These are phyloP conservation scores for Netelia virgata DNA, from an alignment of 2,888 invertebrate species.

Conservation along the genomic window DNA sequence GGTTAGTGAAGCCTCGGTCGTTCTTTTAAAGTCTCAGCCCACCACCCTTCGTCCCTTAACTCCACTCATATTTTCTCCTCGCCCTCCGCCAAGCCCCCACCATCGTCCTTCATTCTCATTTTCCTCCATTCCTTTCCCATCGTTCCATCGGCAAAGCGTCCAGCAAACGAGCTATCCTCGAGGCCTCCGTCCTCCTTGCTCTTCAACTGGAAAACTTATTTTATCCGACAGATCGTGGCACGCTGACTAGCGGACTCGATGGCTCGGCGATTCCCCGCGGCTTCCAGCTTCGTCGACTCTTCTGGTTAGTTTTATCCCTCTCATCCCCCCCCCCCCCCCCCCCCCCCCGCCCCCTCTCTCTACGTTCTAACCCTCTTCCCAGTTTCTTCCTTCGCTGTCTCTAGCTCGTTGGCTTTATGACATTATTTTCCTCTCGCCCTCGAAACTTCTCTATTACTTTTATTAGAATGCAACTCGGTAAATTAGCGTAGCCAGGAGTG, in stretches of 20 bases:
- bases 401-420: slow-evolving; percentile 74
- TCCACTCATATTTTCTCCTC: slow-evolving; percentile 61
- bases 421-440: slow-evolving; percentile 78
- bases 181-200: slow-evolving; percentile 45
- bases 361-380: not conserved
- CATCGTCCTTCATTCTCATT: slow-evolving; percentile 22
- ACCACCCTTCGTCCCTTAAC: slow-evolving; percentile 45
- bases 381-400: slow-evolving; percentile 45
- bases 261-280: slow-evolving; percentile 57
- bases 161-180: slow-evolving; percentile 47
- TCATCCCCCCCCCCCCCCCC: not conserved
- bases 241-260: slow-evolving; percentile 70
- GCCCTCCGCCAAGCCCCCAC: slow-evolving; percentile 20
- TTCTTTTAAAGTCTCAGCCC: slow-evolving; percentile 53
- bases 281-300: slow-evolving; percentile 50
- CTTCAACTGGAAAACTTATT: slow-evolving; percentile 67
- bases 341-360: slow-evolving; percentile 6
- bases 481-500: slow-evolving; percentile 75
- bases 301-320: slow-evolving; percentile 34
- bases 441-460: slow-evolving; percentile 80
- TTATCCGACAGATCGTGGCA: slow-evolving; percentile 61
- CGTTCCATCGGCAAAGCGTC: slow-evolving; percentile 56
- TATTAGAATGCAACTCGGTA: slow-evolving; percentile 79
- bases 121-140: slow-evolving; percentile 34
- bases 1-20: slow-evolving; percentile 3